Base-by-base conservation (phyloP, 2,113 vertebrate species). In the Trachemys scripta region DNA sequence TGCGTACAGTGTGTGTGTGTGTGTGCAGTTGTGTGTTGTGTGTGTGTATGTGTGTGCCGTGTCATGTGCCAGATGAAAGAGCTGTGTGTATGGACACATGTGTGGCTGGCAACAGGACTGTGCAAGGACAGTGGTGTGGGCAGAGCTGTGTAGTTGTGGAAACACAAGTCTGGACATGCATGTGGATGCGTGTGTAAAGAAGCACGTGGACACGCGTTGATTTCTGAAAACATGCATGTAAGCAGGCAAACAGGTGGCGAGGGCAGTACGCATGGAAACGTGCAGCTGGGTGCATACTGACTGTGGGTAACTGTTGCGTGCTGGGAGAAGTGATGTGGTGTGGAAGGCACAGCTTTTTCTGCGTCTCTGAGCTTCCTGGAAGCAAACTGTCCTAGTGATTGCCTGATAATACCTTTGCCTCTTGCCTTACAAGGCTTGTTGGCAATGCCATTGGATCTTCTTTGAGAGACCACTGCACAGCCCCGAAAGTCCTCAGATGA, bases 71-170 rank as follows among this genome's bases (percentile, higher is more conserved):
- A 42, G 79, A 35, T 49, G 31, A 57, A 88, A 87, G 45, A 56
- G 27, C 89, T 53, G 56, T 5, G 29, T 19, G 2, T 0, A 1
- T 45, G 27, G 27, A 87, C 35, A 4, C 3, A 3, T 31, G 1
- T 72, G 38, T 84, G 38, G 89, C 53, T 1, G 35, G 83, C 13
- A 50, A 10, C 0, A 1, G 72, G 83, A 87, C 80, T 94, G 78
- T 0, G 0, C 65, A 50, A 79, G n/a, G 27, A 16, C 84, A 92
- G 35, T 75, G 95, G 79, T 38, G 62, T 72, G 80, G 87, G 54
- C 90, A 27, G 31, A 1, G 0, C 0, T 35, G 83, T 82, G 78
- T 84, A 85, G 49, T 51, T 88, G 78, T 45, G 20, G 20, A 38
- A n/a, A 38, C n/a, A 20, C n/a, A 62, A 31, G 29, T 62, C 59